A percentile compares a stretch with the other conserved stretches of the same genome.
Evolutionary conservation across 2,113 vertebrate species (phyloP).

Genomic region (Cyanoramphus novaezelandiae): DNA sequence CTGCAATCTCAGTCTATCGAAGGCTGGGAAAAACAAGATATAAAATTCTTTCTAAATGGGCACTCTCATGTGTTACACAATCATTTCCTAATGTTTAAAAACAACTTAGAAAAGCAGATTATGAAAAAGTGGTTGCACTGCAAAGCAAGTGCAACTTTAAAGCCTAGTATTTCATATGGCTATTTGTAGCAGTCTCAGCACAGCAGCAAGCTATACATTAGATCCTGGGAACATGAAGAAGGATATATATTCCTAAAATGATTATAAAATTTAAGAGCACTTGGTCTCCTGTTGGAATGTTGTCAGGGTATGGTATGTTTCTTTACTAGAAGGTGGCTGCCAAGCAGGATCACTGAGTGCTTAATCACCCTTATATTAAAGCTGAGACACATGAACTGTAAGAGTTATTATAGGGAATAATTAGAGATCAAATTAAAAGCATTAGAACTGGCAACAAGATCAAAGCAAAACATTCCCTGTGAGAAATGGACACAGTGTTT

Average conservation of each 20-base stretch:
- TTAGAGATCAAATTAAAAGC: constrained; percentile 58
- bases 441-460: constrained; percentile 51
- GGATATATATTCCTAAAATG: background rate
- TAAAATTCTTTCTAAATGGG: background rate
- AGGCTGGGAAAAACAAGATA: background rate
- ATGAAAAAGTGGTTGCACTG: background rate
- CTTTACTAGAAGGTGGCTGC: background rate
- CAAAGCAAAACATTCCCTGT: constrained; percentile 29
- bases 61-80: background rate
- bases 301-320: background rate
- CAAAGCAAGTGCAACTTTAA: background rate
- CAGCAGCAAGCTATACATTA: background rate
- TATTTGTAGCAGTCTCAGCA: background rate
- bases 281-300: background rate
- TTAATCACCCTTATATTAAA: constrained; percentile 46
- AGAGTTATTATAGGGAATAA: constrained; percentile 46
- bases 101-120: background rate
- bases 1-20: background rate
- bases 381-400: constrained; percentile 41
- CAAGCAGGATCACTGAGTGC: constrained; percentile 31
- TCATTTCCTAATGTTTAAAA: background rate
- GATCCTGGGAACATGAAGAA: background rate
- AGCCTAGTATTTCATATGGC: background rate
- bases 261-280: background rate
- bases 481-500: background rate